Conservation (phyloP, 2,888 invertebrate species). For the Adela reaumurella region DNA sequence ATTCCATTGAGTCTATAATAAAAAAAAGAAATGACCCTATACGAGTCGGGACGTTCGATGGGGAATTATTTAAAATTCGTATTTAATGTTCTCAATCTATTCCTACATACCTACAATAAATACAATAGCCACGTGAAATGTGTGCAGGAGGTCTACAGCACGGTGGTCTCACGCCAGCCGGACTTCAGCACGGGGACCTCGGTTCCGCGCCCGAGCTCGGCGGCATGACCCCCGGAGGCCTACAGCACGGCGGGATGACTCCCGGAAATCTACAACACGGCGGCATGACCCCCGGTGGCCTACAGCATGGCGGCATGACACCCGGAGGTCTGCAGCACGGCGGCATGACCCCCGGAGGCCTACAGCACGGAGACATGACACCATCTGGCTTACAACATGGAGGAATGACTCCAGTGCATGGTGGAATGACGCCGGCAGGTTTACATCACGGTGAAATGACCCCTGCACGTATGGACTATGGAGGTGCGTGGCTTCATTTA, state of each 20-base stretch:
- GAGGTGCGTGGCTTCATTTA: too few species aligned
- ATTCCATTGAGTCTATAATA: too few species aligned
- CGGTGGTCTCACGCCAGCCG: conserved; percentile 28
- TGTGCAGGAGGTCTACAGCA: conserved; percentile 37
- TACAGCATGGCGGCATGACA: conserved; percentile 30
- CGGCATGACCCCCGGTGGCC: conserved; percentile 23
- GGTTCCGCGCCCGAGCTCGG: conserved; percentile 13
- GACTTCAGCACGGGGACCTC: conserved; percentile 21
- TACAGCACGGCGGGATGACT: conserved; percentile 35
- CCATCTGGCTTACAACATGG: conserved; percentile 31
- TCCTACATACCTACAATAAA: too few species aligned
- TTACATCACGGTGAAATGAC: conserved; percentile 35
- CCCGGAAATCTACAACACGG: conserved; percentile 33
- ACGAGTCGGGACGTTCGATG: too few species aligned
- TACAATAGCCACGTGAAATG: too few species aligned
- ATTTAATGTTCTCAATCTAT: too few species aligned
- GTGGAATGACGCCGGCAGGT: conserved; percentile 24
- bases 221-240: conserved; percentile 22
- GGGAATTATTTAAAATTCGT: too few species aligned
- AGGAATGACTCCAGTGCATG: conserved; percentile 21
- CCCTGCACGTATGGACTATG: conserved; percentile 13
- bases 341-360: conserved; percentile 17
- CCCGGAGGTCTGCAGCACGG: conserved; percentile 24
- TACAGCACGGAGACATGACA: conserved; percentile 45
- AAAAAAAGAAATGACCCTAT: too few species aligned